phyloP scores from a whole-genome alignment of 2,113 vertebrate species.

The Poecile atricapillus region DNA sequence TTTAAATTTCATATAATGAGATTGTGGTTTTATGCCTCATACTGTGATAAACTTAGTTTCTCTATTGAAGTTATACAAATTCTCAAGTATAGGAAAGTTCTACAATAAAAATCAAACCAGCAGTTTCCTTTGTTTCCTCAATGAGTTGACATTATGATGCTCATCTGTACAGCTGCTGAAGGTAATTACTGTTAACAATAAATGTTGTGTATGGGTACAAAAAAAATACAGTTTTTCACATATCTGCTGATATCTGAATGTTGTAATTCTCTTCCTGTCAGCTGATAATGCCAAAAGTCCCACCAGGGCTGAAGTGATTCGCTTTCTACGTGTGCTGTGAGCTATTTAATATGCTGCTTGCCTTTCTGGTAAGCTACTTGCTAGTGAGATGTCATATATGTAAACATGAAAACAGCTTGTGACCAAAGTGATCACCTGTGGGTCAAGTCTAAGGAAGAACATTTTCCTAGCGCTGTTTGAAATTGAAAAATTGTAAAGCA shows the following conservation, averaged over 20 bases:
- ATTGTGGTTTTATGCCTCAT: neutral
- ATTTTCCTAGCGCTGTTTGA: neutral
- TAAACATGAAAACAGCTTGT: neutral
- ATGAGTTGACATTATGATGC: neutral
- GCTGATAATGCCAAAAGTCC: neutral
- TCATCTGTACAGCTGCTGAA: neutral
- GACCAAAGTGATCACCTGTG: neutral
- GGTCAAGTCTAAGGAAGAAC: neutral
- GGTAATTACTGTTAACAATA: neutral
- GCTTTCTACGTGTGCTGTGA: neutral
- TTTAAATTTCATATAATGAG: neutral
- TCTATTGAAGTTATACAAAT: neutral
- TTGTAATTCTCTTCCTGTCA: neutral
- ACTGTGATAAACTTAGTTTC: neutral
- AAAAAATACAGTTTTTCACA: neutral
- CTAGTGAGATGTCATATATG: neutral
- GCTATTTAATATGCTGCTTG: neutral
- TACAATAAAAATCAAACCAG: neutral
- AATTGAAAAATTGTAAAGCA: neutral
- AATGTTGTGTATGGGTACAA: neutral
- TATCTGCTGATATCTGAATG: neutral
- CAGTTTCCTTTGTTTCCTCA: neutral
- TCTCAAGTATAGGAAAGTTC: neutral
- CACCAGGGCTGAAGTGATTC: neutral
- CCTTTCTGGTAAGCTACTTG: neutral